Evolutionary conservation across 2,113 vertebrate genomes (phyloP), one percentile per base, ranked within the genome.

Genomic region (Noctilio leporinus): DNA sequence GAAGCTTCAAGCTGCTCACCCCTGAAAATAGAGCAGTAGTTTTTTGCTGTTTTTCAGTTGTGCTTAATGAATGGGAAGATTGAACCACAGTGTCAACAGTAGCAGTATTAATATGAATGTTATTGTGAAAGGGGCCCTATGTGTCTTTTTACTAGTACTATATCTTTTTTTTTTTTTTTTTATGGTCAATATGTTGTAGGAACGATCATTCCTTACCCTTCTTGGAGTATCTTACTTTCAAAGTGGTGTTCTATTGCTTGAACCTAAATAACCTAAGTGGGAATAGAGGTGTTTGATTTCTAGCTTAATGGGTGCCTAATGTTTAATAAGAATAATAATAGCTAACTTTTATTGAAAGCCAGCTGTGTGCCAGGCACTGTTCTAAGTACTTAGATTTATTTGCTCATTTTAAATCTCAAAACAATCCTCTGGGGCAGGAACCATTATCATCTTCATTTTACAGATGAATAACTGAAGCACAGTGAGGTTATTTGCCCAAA

Each of bases 321-420:
- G 35, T 92, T 94, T 77, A 89, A 88, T 94, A 82, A 97, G 95
- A 96, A 91, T 78, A 94, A 55, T 67, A 65, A 45, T 77, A 85
- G 33, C 65, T 96, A 80, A 85, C 28, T 62, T 83, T 82, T 86
- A 89, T 38, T 95, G 22, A 47, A 76, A 89, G 55, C 67, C 77
- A 88, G 0, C 43, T 92, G 4, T 80, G 40, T 76, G 33, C 53
- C 43, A 91, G 55, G 28, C 55, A 65, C 30, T 88, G 9, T 70
- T 91, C 14, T 19, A 53, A 85, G 43, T 40, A 72, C 35, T 95
- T 91, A 86, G 57, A 35, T 89, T 70, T 89, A 53, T 81, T 86
- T 80, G 38, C 38, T 95, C 49, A 35, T 51, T 75, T 75, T 91
- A 75, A 91, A 51, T 12, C 57, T 88, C 15, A 2, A 33, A 85